Evolutionary conservation across 2,888 invertebrate species (phyloP).

Genomic region (Leptura quadrifasciata): DNA sequence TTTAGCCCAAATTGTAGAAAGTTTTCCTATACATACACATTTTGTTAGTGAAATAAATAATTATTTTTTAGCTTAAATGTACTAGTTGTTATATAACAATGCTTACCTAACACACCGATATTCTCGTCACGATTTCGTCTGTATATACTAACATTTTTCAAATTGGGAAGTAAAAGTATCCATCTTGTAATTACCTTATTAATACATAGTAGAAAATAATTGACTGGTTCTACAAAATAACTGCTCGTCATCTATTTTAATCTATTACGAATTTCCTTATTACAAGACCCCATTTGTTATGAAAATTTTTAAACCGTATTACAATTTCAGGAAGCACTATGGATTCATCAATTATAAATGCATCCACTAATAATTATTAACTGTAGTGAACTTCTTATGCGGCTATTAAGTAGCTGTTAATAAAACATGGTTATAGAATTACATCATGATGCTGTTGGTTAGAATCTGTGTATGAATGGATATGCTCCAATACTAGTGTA

Average conservation of each 20-base stretch:
- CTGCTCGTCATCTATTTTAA: neutral
- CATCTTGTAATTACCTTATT: neutral
- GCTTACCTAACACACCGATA: too few species aligned
- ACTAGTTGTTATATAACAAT: too few species aligned
- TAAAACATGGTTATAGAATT: neutral
- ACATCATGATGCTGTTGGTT: neutral
- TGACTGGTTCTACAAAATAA: neutral
- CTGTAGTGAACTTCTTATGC: neutral
- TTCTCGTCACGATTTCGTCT: too few species aligned
- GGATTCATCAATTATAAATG: conserved; percentile 23
- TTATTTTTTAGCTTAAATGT: too few species aligned
- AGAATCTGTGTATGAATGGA: too few species aligned
- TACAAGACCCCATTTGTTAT: neutral
- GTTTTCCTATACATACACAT: too few species aligned
- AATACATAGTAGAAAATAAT: neutral
- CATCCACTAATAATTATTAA: conserved; percentile 12
- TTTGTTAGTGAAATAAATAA: too few species aligned
- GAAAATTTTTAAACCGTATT: neutral
- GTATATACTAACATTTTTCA: neutral
- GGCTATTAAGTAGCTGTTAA: neutral
- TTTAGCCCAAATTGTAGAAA: too few species aligned
- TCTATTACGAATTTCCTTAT: neutral
- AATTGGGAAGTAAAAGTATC: neutral
- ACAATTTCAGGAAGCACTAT: conserved; percentile 27
- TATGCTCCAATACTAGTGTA: too few species aligned